Percentiles rank a stretch among this genome's conserved stretches.
Evolutionary conservation across 2,113 vertebrate species (phyloP).

Genomic region (Tamias sibiricus): DNA sequence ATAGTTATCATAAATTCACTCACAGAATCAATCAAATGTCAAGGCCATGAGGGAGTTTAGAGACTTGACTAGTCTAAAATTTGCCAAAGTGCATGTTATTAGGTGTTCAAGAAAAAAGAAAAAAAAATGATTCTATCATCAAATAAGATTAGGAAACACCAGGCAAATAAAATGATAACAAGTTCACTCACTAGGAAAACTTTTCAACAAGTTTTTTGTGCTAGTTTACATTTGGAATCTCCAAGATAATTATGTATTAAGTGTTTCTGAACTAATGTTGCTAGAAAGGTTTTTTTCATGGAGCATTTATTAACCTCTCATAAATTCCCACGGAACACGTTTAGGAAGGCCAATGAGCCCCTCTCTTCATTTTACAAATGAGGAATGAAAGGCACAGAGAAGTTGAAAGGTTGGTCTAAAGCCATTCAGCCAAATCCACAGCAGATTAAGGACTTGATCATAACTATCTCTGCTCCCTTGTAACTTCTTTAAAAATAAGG

Average conservation of each 20-base stretch:
- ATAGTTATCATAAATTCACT: neutral
- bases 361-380: neutral
- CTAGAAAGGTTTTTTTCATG: neutral
- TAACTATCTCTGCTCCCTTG: neutral
- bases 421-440: conserved; percentile 16
- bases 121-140: neutral
- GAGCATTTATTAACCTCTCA: neutral
- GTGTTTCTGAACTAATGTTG: neutral
- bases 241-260: neutral
- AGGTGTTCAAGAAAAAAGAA: neutral
- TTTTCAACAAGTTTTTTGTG: neutral
- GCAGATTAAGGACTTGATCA: neutral
- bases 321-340: neutral
- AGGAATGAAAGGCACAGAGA: conserved; percentile 43
- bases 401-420: conserved; percentile 4
- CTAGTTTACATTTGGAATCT: neutral
- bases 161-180: neutral
- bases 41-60: neutral
- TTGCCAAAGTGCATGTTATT: conserved; percentile 3
- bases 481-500: neutral
- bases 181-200: neutral
- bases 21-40: neutral
- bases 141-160: conserved; percentile 10
- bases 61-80: neutral
- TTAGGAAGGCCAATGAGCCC: neutral